These are phyloP conservation scores for Nymphicus hollandicus DNA, from an alignment of 2,113 vertebrate species.

Conservation along the genomic window DNA sequence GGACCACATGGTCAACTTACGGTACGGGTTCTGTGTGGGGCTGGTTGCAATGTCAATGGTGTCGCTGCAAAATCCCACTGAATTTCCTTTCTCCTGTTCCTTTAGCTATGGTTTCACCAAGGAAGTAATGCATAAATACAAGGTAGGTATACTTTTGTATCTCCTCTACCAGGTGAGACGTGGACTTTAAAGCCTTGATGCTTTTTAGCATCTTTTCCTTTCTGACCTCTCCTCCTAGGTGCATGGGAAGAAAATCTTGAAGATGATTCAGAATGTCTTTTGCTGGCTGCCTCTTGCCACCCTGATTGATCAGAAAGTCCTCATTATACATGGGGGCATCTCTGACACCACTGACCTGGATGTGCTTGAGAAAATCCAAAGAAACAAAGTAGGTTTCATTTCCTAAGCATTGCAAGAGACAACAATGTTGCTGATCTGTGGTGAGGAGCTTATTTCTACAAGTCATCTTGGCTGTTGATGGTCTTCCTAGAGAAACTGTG, in stretches of 20 bases:
- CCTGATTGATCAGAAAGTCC: constrained; percentile 86
- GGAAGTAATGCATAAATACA: constrained; percentile 91
- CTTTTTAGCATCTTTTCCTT: not conserved
- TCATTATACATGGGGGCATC: constrained; percentile 89
- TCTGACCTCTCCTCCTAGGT: constrained; percentile 64
- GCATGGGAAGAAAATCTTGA: constrained; percentile 88
- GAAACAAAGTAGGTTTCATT: constrained; percentile 80
- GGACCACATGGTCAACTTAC: constrained; percentile 90
- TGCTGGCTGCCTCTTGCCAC: constrained; percentile 90
- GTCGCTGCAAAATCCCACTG: not conserved
- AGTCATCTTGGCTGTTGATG: not conserved
- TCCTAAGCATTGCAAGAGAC: not conserved
- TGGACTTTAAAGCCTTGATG: not conserved
- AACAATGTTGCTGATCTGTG: not conserved
- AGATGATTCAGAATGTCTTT: constrained; percentile 88
- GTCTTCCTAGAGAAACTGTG: not conserved
- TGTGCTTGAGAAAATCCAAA: constrained; percentile 78
- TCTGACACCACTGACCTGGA: constrained; percentile 86
- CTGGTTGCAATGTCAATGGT: rapidly evolving
- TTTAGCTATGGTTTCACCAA: constrained; percentile 90
- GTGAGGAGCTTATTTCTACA: not conserved
- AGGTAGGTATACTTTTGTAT: constrained; percentile 65
- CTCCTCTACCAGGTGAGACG: rapidly evolving
- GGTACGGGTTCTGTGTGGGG: constrained; percentile 60
- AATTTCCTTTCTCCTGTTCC: constrained; percentile 16